These are phyloP conservation scores for Muntiacus reevesi DNA, from an alignment of 2,113 vertebrate species.

Conservation along the genomic window DNA sequence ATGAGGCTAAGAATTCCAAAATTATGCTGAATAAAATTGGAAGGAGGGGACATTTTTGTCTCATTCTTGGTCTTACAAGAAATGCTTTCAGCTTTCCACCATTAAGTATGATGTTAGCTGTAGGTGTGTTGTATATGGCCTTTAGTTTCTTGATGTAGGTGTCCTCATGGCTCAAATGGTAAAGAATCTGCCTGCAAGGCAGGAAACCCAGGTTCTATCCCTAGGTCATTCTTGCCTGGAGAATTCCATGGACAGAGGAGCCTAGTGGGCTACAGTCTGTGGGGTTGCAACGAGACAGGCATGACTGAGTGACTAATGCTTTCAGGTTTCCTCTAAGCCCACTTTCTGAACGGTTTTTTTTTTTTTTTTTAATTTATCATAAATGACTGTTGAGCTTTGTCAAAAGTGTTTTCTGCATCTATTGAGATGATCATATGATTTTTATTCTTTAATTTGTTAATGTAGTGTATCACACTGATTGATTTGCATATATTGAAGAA, in stretches of 20 bases:
- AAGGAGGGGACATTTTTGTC: not conserved
- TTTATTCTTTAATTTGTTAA: not conserved
- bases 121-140: not conserved
- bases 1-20: not conserved
- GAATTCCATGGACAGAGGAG: not conserved
- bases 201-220: not conserved
- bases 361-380: not conserved
- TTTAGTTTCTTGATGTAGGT: not conserved
- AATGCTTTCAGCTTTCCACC: not conserved
- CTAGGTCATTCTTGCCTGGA: not conserved
- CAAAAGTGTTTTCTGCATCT: not conserved
- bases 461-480: not conserved
- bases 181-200: not conserved
- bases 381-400: not conserved
- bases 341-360: not conserved
- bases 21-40: not conserved
- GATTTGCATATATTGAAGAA: not conserved
- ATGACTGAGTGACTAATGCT: not conserved
- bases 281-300: not conserved
- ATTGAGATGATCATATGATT: not conserved
- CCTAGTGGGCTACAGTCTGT: not conserved
- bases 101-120: not conserved
- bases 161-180: not conserved
- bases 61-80: not conserved
- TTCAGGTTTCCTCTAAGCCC: not conserved